A percentile compares a stretch with the other conserved stretches of the same genome.
These are phyloP conservation scores for Paracyprichromis sp. DNA, from an alignment of 2,113 vertebrate genomes.

Conservation along the genomic window DNA sequence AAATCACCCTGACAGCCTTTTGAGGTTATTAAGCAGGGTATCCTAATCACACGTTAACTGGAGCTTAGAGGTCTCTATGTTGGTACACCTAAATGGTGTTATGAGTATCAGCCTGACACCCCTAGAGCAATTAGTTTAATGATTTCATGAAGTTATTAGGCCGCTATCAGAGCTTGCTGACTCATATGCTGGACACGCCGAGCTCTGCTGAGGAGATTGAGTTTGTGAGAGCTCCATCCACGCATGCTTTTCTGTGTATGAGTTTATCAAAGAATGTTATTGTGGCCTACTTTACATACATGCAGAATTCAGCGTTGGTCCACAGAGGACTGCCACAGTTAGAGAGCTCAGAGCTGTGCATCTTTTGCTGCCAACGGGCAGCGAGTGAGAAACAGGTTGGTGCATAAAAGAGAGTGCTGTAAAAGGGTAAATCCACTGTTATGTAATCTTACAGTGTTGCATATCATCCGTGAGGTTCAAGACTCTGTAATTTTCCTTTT, in stretches of 20 bases:
- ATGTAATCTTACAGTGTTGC: background rate
- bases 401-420: background rate
- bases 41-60: slow-evolving; percentile 15
- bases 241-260: background rate
- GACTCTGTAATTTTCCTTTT: background rate
- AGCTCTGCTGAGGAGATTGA: background rate
- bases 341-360: background rate
- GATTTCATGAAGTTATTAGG: background rate
- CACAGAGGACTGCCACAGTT: background rate
- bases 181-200: background rate
- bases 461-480: background rate
- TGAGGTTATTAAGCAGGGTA: background rate
- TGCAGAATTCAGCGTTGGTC: background rate
- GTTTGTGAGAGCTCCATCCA: background rate
- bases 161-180: background rate
- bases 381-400: background rate
- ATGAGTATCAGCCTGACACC: background rate
- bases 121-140: slow-evolving; percentile 11
- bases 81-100: background rate
- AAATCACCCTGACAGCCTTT: background rate
- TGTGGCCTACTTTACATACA: background rate
- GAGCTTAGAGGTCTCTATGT: background rate
- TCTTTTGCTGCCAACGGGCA: background rate
- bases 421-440: background rate
- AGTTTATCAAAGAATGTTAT: background rate